Evolutionary conservation across 2,888 invertebrate species (phyloP), one percentile per base, ranked within the genome.

Genomic region (Callyntrura guangdongensis): DNA sequence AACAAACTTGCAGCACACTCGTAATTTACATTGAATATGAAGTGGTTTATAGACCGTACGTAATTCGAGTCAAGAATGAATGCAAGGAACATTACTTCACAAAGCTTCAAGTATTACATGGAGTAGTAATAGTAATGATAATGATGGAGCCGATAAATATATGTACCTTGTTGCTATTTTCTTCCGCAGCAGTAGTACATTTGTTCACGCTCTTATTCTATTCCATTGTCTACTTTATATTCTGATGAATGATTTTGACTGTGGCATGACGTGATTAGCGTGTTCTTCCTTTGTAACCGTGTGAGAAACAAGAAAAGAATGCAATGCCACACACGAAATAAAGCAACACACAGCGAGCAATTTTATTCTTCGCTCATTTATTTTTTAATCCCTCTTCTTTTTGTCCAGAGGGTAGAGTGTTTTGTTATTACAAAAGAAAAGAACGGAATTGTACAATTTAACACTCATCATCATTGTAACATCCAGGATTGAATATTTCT

Each of bases 291-390:
- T 27, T 22, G 61, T 77, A 49, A 64, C 20, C 64, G 53, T 86
- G 59, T 86, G 72, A 81, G 59, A 74, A 86, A 77, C 77, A 77
- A 20, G 74, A 59, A n/a, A 74, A 61, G 53, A 79, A 81, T 81
- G 59, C 45, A 64, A 86, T 86, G 77, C 86, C 86, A 77, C 64
- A 79, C 86, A 86, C 77, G 25, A 64, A 9, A 22, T 22, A 25
- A 64, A 17, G 17, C 4, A 22, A 22, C 53, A 53, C 56, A 69
- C 3, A 69, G 22, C 11, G 47, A 53, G 17, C 6, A n/a, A 22
- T 17, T 36, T 36, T 67, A 86, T 86, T 86, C 64, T 61, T 77
- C 17, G n/a, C 79, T 61, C 77, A 77, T 77, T 86, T 86, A 86
- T 59, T 77, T 36, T 86, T 86, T 79, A 86, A 77, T 77, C 61